phyloP scores from a whole-genome alignment of 2,113 vertebrate genomes.

The Carassius carassius region DNA sequence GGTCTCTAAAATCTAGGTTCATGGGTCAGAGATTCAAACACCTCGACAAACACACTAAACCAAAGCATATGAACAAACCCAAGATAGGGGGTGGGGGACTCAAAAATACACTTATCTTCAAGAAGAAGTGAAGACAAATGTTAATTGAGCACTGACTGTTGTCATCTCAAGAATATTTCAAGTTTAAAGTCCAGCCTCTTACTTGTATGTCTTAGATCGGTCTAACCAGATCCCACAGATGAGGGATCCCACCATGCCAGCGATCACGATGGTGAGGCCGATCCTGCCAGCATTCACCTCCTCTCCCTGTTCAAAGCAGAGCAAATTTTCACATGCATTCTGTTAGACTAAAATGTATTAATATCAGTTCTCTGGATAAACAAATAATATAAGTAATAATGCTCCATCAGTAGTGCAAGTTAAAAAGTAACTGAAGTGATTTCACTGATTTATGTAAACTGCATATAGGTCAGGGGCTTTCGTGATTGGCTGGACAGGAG shows the following conservation, averaged over 20 bases:
- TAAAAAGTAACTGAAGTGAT: not conserved
- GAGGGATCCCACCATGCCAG: conserved; percentile 90
- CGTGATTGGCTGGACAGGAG: not conserved
- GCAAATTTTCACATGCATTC: not conserved
- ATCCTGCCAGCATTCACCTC: conserved; percentile 96
- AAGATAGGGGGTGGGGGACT: not conserved
- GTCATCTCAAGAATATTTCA: not conserved
- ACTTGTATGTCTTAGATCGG: conserved; percentile 96
- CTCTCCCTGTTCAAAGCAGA: conserved; percentile 77
- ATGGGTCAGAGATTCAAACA: conserved; percentile 2
- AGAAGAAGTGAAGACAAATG: not conserved
- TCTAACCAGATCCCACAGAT: conserved; percentile 96
- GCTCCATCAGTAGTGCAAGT: not conserved
- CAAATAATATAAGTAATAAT: not conserved
- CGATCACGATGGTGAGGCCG: conserved; percentile 89
- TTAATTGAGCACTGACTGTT: not conserved
- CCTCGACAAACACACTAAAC: conserved; percentile 33
- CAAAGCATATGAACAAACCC: conserved; percentile 1
- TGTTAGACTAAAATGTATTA: not conserved
- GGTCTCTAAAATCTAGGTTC: not conserved
- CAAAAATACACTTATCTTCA: not conserved
- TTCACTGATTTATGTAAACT: not conserved
- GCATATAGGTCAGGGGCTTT: not conserved
- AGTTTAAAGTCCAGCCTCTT: conserved; percentile 63
- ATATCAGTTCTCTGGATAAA: not conserved